phyloP scores from a whole-genome alignment of 2,888 invertebrate genomes.

The Sinodicranocentrus sp. region DNA sequence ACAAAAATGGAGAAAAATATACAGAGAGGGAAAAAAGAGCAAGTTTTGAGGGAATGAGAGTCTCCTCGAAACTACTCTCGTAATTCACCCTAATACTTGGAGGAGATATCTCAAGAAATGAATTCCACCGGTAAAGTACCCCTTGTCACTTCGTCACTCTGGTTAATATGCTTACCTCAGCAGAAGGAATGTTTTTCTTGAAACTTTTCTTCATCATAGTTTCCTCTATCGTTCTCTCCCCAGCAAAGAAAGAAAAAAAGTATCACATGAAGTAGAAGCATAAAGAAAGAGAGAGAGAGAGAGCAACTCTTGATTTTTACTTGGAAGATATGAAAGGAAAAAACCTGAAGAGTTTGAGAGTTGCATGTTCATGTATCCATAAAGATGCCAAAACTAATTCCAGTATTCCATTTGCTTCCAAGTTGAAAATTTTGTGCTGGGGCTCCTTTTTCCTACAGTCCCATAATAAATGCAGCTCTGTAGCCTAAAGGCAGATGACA shows the following conservation, averaged over 20 bases:
- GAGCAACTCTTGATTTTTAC: not conserved
- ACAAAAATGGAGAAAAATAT: too few species aligned
- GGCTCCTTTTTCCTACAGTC: not conserved
- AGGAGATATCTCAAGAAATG: slow-evolving; percentile 56
- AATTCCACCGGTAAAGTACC: slow-evolving; percentile 60
- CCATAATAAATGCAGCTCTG: slow-evolving; percentile 30
- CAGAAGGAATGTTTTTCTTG: slow-evolving; percentile 37
- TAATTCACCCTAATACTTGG: slow-evolving; percentile 64
- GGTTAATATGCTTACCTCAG: slow-evolving; percentile 60
- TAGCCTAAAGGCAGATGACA: slow-evolving; percentile 64
- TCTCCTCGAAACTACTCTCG: slow-evolving; percentile 53
- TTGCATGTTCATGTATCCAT: slow-evolving; percentile 55
- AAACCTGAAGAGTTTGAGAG: slow-evolving; percentile 1
- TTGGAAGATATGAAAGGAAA: not conserved
- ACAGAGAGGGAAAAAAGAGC: too few species aligned
- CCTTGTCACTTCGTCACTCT: slow-evolving; percentile 67
- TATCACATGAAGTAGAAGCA: not conserved
- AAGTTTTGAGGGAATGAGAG: too few species aligned
- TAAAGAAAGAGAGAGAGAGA: too few species aligned
- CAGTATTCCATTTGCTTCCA: slow-evolving; percentile 23
- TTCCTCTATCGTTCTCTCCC: slow-evolving; percentile 18
- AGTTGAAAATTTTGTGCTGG: not conserved
- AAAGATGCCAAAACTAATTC: slow-evolving; percentile 67
- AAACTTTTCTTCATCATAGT: slow-evolving; percentile 60
- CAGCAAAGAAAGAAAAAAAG: slow-evolving; percentile 14